A percentile compares a stretch with the other conserved stretches of the same genome.
These are phyloP conservation scores for Pachypanchax playfairii DNA, from an alignment of 2,113 vertebrate species.

Conservation along the genomic window DNA sequence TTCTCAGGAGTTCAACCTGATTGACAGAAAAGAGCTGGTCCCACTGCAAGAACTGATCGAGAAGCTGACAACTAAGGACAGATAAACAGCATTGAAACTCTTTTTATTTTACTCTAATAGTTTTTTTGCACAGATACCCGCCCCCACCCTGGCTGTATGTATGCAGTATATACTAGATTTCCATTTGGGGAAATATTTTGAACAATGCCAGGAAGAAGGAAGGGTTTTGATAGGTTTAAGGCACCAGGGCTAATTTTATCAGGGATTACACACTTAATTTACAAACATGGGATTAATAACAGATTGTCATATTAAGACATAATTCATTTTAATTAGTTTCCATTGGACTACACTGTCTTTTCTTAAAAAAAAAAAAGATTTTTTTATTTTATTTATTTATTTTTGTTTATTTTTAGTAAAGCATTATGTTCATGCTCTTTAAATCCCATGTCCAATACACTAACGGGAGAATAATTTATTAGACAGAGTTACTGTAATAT, in stretches of 20 bases:
- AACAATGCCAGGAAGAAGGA: constrained; percentile 64
- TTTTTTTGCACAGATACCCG: constrained; percentile 75
- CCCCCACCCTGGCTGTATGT: constrained; percentile 71
- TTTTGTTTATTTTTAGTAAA: constrained; percentile 31
- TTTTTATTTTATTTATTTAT: constrained; percentile 29
- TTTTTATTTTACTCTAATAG: constrained; percentile 62
- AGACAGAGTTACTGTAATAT: constrained; percentile 4
- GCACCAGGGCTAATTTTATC: constrained; percentile 69
- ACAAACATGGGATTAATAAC: constrained; percentile 49
- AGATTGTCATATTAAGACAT: constrained; percentile 36
- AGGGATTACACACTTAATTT: constrained; percentile 62
- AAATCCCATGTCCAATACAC: constrained; percentile 2
- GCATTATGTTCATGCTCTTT: constrained; percentile 9
- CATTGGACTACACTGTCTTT: no score
- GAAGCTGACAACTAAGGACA: constrained; percentile 95
- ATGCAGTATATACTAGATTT: constrained; percentile 76
- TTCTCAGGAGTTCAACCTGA: constrained; percentile 93
- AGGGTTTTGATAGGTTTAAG: constrained; percentile 63
- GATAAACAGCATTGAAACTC: constrained; percentile 80
- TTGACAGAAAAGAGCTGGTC: constrained; percentile 91
- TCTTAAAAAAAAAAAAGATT: no score
- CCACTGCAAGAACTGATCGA: constrained; percentile 98
- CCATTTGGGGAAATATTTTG: constrained; percentile 73
- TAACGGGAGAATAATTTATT: constrained; percentile 12
- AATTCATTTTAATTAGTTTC: constrained; percentile 46